Conservation (phyloP, 2,797 vertebrate species). For the Psittacula derbiana region DNA sequence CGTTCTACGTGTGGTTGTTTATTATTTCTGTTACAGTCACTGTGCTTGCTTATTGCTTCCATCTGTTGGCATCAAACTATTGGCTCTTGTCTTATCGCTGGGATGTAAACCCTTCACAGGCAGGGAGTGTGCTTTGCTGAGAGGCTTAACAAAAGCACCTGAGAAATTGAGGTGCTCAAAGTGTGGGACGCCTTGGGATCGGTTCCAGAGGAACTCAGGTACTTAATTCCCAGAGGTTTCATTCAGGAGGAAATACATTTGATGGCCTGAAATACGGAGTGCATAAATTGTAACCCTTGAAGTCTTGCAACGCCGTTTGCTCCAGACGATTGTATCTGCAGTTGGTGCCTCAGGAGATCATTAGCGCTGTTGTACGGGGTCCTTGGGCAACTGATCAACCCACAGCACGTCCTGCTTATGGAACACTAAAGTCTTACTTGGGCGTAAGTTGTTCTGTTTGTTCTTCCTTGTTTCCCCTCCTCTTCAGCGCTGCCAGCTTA, state of each 20-base stretch:
- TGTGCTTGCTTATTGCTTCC: conserved; percentile 61
- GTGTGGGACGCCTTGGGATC: background rate
- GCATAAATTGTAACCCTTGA: background rate
- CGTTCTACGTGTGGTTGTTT: conserved; percentile 34
- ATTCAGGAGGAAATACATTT: background rate
- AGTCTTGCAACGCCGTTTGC: background rate
- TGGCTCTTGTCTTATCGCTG: conserved; percentile 33
- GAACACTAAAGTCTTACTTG: background rate
- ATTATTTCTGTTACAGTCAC: conserved; percentile 47
- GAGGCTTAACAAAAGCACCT: background rate
- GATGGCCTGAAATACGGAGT: background rate
- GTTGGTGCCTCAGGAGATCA: background rate
- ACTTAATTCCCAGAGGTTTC: background rate
- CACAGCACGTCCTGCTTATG: background rate
- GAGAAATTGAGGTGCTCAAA: background rate
- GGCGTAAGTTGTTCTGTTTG: background rate
- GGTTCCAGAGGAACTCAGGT: background rate
- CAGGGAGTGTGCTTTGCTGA: background rate
- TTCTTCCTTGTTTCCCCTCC: background rate
- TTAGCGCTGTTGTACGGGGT: rapidly evolving
- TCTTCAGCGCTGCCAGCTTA: background rate
- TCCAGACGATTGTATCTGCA: background rate
- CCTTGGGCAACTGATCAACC: background rate
- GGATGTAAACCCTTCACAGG: background rate
- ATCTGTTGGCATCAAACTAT: conserved; percentile 54